Percentiles rank a stretch among this genome's conserved stretches.
These are phyloP conservation scores for Hemibagrus wyckioides DNA, from an alignment of 2,113 vertebrate species.

Conservation along the genomic window DNA sequence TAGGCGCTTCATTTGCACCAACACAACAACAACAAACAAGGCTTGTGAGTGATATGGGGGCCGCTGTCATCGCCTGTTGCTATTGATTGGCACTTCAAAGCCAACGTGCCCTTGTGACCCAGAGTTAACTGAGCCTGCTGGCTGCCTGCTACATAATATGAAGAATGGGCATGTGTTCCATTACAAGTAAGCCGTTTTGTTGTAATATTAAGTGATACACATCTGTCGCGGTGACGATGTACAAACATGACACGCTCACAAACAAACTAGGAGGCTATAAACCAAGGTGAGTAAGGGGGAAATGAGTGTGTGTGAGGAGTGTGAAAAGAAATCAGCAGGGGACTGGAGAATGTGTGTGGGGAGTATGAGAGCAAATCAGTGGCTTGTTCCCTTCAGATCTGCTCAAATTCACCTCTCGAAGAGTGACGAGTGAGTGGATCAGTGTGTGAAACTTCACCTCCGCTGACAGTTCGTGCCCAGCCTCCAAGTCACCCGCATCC, in stretches of 20 bases:
- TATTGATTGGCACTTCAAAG: slow-evolving; percentile 46
- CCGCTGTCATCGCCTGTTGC: slow-evolving; percentile 45
- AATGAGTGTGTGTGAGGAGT: slow-evolving; percentile 23
- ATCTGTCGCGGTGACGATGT: not conserved
- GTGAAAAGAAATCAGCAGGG: slow-evolving; percentile 30
- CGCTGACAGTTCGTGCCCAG: slow-evolving; percentile 57
- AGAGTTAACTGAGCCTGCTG: slow-evolving; percentile 6
- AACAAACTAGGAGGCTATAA: slow-evolving; percentile 15
- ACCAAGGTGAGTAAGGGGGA: slow-evolving; percentile 21
- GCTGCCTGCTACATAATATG: slow-evolving; percentile 17
- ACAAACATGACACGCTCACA: not conserved
- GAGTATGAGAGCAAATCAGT: slow-evolving; percentile 6
- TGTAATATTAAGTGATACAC: slow-evolving; percentile 17
- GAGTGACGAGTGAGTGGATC: slow-evolving; percentile 28
- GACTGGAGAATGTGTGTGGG: not conserved
- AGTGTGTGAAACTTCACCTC: slow-evolving; percentile 48
- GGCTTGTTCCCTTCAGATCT: slow-evolving; percentile 16
- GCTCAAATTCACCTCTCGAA: not conserved
- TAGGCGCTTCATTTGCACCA: slow-evolving; percentile 54
- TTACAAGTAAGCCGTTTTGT: not conserved
- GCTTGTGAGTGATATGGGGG: slow-evolving; percentile 48
- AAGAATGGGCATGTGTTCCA: slow-evolving; percentile 26
- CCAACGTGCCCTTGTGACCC: slow-evolving; percentile 43
- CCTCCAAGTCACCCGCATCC: slow-evolving; percentile 49
- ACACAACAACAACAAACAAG: slow-evolving; percentile 61